Evolutionary conservation across 1,140 invertebrate genomes (phyloP).

Genomic region (Tenebrio molitor): DNA sequence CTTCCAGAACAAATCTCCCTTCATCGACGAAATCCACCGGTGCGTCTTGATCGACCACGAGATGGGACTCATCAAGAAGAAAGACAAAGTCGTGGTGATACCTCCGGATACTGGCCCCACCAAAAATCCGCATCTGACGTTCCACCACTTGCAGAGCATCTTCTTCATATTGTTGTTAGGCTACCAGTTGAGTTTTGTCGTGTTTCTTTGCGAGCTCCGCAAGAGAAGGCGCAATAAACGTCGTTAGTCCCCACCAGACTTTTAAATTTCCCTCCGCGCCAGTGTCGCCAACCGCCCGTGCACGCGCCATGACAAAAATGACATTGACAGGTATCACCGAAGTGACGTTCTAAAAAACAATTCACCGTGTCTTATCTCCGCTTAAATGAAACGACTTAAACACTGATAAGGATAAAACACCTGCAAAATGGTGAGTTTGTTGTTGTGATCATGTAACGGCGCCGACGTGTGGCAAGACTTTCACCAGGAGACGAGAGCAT

Average conservation of each 20-base stretch:
- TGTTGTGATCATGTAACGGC: neutral
- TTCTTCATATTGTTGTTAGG: constrained; percentile 36
- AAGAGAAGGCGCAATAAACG: neutral
- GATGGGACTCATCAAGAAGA: constrained; percentile 11
- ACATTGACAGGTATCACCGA: constrained; percentile 23
- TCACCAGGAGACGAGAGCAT: constrained; percentile 26
- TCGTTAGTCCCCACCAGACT: no score
- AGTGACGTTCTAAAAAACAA: constrained; percentile 18
- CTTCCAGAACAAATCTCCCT: constrained; percentile 41
- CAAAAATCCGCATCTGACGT: constrained; percentile 13
- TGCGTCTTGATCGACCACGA: constrained; percentile 18
- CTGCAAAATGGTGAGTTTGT: constrained; percentile 46
- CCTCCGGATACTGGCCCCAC: constrained; percentile 1
- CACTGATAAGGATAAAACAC: constrained; percentile 24
- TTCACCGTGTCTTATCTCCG: constrained; percentile 11
- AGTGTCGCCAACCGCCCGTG: neutral
- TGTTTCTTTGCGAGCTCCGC: constrained; percentile 1
- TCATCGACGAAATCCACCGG: constrained; percentile 18
- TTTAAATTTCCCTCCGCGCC: constrained; percentile 12
- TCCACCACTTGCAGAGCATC: constrained; percentile 27
- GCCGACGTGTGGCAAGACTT: constrained; percentile 10
- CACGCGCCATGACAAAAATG: neutral
- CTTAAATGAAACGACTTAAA: constrained; percentile 33
- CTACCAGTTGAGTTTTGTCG: neutral
- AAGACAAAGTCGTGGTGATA: neutral